phyloP scores from a whole-genome alignment of 1,140 invertebrate genomes.

The Adoxophyes honmai region DNA sequence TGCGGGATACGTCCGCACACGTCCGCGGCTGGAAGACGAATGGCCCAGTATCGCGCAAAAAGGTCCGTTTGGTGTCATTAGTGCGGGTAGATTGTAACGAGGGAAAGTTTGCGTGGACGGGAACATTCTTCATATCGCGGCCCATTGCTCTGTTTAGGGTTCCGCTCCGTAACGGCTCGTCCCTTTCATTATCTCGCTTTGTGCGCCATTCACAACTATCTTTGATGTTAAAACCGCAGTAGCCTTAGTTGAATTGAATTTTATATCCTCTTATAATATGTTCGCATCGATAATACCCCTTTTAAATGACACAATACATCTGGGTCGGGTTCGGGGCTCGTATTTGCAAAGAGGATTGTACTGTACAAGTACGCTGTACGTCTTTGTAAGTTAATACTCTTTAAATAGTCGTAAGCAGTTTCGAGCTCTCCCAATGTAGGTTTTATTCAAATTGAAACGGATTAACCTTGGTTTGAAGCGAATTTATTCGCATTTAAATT shows the following conservation, averaged over 20 bases:
- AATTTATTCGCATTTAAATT: slow-evolving; percentile 10
- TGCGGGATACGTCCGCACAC: slow-evolving; percentile 44
- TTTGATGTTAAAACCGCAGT: slow-evolving; percentile 40
- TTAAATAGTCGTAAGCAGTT: slow-evolving; percentile 7
- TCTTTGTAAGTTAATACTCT: background rate
- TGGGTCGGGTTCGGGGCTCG: slow-evolving; percentile 24
- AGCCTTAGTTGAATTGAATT: slow-evolving; percentile 34
- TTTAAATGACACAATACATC: slow-evolving; percentile 23
- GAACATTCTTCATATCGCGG: slow-evolving; percentile 47
- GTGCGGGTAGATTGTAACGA: slow-evolving; percentile 45
- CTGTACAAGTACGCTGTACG: background rate
- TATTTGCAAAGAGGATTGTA: background rate
- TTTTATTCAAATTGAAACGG: slow-evolving; percentile 3
- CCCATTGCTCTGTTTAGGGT: slow-evolving; percentile 43
- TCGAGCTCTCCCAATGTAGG: background rate
- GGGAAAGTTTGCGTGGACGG: slow-evolving; percentile 39
- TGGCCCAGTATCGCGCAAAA: slow-evolving; percentile 55
- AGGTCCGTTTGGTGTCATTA: slow-evolving; percentile 59
- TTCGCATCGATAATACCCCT: slow-evolving; percentile 23
- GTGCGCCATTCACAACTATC: slow-evolving; percentile 40
- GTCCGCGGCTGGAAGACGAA: slow-evolving; percentile 56
- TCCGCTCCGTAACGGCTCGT: slow-evolving; percentile 32
- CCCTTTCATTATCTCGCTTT: slow-evolving; percentile 41
- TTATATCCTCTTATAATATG: slow-evolving; percentile 36
- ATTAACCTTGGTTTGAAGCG: background rate